phyloP scores from a whole-genome alignment of 2,888 invertebrate species.

The Calliopum simillimum region DNA sequence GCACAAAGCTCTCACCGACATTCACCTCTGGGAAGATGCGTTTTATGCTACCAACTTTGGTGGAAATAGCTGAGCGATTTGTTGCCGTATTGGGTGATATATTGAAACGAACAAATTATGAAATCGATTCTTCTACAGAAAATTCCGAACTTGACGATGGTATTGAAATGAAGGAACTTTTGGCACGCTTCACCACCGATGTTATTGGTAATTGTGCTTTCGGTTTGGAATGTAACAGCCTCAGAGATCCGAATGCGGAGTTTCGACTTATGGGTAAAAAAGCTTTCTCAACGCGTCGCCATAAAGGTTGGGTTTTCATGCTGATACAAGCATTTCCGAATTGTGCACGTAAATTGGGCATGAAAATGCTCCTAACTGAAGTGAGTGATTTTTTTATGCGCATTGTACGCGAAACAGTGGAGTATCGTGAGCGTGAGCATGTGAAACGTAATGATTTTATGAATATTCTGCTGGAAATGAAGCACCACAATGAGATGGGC shows the following conservation, averaged over 20 bases:
- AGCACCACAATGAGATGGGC: conserved; percentile 48
- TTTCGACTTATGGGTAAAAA: conserved; percentile 60
- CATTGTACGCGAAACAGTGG: conserved; percentile 63
- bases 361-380: conserved; percentile 51
- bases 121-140: conserved; percentile 24
- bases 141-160: conserved; percentile 13
- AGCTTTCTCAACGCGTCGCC: conserved; percentile 49
- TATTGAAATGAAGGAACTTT: conserved; percentile 65
- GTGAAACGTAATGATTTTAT: conserved; percentile 69
- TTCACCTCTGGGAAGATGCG: conserved; percentile 70
- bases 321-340: conserved; percentile 52
- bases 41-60: conserved; percentile 66
- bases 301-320: conserved; percentile 46
- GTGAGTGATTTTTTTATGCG: conserved; percentile 56
- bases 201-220: conserved; percentile 69
- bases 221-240: conserved; percentile 68
- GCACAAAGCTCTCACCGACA: conserved; percentile 68
- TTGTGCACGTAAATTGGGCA: conserved; percentile 48
- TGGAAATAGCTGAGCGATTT: conserved; percentile 58
- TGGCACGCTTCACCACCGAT: conserved; percentile 69
- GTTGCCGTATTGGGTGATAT: conserved; percentile 51
- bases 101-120: conserved; percentile 22
- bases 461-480: conserved; percentile 69
- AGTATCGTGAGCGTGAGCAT: conserved; percentile 61
- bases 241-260: conserved; percentile 63